A percentile compares a stretch with the other conserved stretches of the same genome.
Evolutionary conservation across 2,113 vertebrate species (phyloP).

Genomic region (Thryonomys swinderianus): DNA sequence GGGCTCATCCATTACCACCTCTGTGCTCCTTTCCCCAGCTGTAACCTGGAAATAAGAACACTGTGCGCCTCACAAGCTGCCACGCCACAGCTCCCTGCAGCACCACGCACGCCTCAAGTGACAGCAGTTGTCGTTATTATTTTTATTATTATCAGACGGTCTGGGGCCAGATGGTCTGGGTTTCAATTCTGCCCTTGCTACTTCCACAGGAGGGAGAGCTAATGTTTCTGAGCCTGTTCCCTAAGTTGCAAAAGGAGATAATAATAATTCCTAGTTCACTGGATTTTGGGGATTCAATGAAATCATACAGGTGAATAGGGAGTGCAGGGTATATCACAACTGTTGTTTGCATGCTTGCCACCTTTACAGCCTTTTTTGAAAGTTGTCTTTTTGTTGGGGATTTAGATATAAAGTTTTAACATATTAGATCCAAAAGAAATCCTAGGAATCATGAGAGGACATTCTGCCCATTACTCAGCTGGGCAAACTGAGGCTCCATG

Average conservation of each 20-base stretch:
- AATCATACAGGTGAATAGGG: neutral
- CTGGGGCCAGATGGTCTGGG: neutral
- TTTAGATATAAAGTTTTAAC: neutral
- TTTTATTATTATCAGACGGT: neutral
- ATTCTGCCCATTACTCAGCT: neutral
- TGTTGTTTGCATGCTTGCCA: neutral
- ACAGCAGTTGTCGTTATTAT: rapidly evolving
- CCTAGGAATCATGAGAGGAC: neutral
- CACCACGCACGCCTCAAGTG: rapidly evolving
- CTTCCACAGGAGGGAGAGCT: neutral
- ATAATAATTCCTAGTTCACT: neutral
- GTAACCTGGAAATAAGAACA: neutral
- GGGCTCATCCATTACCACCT: neutral
- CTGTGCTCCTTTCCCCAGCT: neutral
- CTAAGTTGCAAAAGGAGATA: neutral
- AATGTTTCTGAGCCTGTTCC: neutral
- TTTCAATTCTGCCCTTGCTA: neutral
- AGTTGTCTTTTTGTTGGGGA: neutral
- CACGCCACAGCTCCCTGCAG: rapidly evolving
- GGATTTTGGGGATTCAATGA: neutral
- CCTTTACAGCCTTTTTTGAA: neutral
- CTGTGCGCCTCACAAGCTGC: neutral
- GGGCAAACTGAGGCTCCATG: neutral
- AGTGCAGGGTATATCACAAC: too few relatives aligned
- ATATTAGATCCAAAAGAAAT: neutral